Conservation (phyloP, 2,113 vertebrate genomes). For the Danionella cerebrum region DNA sequence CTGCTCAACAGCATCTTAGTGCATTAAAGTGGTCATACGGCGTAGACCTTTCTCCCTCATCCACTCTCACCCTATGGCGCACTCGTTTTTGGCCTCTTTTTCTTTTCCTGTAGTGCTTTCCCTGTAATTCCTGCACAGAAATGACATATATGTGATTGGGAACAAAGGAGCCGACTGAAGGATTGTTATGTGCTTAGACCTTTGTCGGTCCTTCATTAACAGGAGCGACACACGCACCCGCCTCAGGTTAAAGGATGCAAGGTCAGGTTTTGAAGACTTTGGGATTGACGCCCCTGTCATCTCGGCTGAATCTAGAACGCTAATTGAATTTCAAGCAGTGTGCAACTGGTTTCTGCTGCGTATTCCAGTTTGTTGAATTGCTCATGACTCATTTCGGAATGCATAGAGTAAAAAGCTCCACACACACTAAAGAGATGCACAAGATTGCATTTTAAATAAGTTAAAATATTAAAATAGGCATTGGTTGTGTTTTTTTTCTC, state of each 20-base stretch:
- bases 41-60: slow-evolving; percentile 37
- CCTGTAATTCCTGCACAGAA: slow-evolving; percentile 45
- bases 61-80: slow-evolving; percentile 5
- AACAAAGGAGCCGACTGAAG: slow-evolving; percentile 6
- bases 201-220: slow-evolving; percentile 22
- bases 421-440: too few species aligned
- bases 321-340: not conserved
- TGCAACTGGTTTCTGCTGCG: too few species aligned
- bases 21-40: slow-evolving; percentile 66
- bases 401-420: too few species aligned
- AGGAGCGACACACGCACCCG: not conserved
- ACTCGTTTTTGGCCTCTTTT: slow-evolving; percentile 11
- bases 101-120: slow-evolving; percentile 46
- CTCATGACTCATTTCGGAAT: too few species aligned
- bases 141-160: slow-evolving; percentile 23
- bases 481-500: too few species aligned
- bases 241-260: not conserved
- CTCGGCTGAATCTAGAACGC: not conserved
- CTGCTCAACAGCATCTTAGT: slow-evolving; percentile 72
- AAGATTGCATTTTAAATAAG: too few species aligned
- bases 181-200: slow-evolving; percentile 18
- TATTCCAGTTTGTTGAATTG: too few species aligned
- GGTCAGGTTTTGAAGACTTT: not conserved
- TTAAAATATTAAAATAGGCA: too few species aligned
- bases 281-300: not conserved